Conservation (phyloP, 2,888 invertebrate genomes). For the Epirrhoe alternata region DNA sequence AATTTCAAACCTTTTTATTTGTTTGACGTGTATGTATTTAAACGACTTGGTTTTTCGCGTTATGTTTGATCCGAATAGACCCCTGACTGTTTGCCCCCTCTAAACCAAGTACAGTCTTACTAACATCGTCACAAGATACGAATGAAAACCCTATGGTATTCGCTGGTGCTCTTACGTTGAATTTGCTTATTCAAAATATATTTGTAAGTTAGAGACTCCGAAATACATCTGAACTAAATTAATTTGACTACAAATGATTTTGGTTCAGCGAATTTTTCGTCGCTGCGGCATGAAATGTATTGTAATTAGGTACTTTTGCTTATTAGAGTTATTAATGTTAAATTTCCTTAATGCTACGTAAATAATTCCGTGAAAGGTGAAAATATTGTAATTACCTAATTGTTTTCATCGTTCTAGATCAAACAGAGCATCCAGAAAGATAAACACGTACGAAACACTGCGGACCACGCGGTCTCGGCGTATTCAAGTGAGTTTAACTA, state of each 20-base stretch:
- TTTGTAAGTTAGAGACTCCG: not conserved
- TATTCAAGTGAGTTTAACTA: slow-evolving; percentile 68
- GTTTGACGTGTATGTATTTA: slow-evolving; percentile 5
- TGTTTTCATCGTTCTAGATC: slow-evolving; percentile 57
- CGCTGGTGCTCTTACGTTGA: not conserved
- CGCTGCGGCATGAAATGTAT: not conserved
- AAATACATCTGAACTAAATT: not conserved
- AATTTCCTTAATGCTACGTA: not conserved
- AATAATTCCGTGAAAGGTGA: not conserved
- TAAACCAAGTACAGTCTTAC: slow-evolving; percentile 22
- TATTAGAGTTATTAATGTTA: slow-evolving; percentile 4
- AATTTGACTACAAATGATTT: not conserved
- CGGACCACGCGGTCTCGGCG: slow-evolving; percentile 66
- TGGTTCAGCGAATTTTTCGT: not conserved
- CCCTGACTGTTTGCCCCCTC: slow-evolving; percentile 29
- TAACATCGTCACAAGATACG: slow-evolving; percentile 1
- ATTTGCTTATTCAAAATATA: not conserved
- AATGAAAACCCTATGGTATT: not conserved
- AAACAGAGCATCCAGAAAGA: slow-evolving; percentile 73
- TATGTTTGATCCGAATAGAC: slow-evolving; percentile 8
- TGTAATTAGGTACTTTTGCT: not conserved
- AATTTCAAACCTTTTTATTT: slow-evolving; percentile 15
- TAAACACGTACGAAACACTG: slow-evolving; percentile 63
- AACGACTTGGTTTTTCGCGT: not conserved
- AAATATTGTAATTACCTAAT: not conserved